Evolutionary conservation across 2,888 invertebrate genomes (phyloP).

Genomic region (Anodontia alba): DNA sequence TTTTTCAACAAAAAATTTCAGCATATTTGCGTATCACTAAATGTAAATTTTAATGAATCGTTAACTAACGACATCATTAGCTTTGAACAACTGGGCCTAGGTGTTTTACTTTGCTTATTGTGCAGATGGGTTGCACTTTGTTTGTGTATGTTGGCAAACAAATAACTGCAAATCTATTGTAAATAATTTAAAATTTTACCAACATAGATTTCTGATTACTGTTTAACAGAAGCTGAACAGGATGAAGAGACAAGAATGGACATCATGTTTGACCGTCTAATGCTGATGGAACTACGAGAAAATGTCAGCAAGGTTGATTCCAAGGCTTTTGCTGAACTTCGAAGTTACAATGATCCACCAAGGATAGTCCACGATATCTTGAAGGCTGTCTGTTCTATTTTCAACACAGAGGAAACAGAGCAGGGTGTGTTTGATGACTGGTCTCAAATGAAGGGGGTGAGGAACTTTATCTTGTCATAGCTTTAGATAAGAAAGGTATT

Average conservation of each 20-base stretch:
- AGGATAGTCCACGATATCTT: slow-evolving; percentile 80
- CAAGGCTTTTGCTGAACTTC: slow-evolving; percentile 83
- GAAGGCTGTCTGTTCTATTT: slow-evolving; percentile 81
- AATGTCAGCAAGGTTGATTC: slow-evolving; percentile 81
- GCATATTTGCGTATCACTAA: too few species aligned
- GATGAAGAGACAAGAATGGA: slow-evolving; percentile 80
- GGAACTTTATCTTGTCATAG: too few species aligned
- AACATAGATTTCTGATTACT: neutral
- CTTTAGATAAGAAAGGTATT: too few species aligned
- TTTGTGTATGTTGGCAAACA: too few species aligned
- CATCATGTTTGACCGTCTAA: slow-evolving; percentile 84
- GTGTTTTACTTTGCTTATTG: too few species aligned
- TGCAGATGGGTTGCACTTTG: too few species aligned
- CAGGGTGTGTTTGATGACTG: slow-evolving; percentile 81
- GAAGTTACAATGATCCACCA: slow-evolving; percentile 82
- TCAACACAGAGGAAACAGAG: slow-evolving; percentile 78
- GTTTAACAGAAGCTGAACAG: slow-evolving; percentile 78
- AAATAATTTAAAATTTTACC: too few species aligned
- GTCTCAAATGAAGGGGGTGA: slow-evolving; percentile 80
- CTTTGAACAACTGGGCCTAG: too few species aligned
- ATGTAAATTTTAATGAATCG: too few species aligned
- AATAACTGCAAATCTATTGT: too few species aligned
- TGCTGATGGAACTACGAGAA: slow-evolving; percentile 83
- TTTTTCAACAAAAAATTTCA: too few species aligned
- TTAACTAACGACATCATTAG: too few species aligned